These are phyloP conservation scores for Ageneiosus marmoratus DNA, from an alignment of 2,113 vertebrate species.

Conservation along the genomic window DNA sequence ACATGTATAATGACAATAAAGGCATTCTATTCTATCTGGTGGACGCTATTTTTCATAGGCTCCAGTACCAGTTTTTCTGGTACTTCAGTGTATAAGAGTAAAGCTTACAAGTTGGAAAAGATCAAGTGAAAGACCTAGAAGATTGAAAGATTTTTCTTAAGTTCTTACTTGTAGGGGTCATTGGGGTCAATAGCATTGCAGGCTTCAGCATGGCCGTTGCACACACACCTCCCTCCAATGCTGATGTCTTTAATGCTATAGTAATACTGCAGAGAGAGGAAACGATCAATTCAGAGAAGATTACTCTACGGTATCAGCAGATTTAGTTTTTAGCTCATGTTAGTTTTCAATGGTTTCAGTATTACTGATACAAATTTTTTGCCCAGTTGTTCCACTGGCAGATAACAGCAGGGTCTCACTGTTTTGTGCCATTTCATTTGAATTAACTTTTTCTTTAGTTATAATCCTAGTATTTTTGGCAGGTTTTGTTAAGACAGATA, in stretches of 20 bases:
- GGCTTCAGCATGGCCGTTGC: slow-evolving; percentile 92
- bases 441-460: not conserved
- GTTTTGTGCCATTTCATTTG: not conserved
- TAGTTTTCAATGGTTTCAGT: not conserved
- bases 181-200: slow-evolving; percentile 86
- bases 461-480: not conserved
- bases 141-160: not conserved
- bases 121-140: not conserved
- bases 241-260: slow-evolving; percentile 99
- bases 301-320: not conserved
- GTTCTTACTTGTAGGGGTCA: slow-evolving; percentile 87
- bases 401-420: not conserved
- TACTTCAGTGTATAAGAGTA: too few species aligned
- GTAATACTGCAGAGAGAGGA: slow-evolving; percentile 80
- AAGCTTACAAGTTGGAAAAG: not conserved
- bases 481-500: not conserved
- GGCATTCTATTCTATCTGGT: too few species aligned
- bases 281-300: not conserved
- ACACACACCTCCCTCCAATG: slow-evolving; percentile 94
- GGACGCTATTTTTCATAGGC: too few species aligned
- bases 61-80: too few species aligned
- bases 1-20: too few species aligned
- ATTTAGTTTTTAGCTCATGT: not conserved
- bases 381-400: not conserved
- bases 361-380: not conserved